Percentiles rank a stretch among this genome's conserved stretches.
Conservation (phyloP, 2,797 vertebrate genomes). For the Philypnodon macrostomus region DNA sequence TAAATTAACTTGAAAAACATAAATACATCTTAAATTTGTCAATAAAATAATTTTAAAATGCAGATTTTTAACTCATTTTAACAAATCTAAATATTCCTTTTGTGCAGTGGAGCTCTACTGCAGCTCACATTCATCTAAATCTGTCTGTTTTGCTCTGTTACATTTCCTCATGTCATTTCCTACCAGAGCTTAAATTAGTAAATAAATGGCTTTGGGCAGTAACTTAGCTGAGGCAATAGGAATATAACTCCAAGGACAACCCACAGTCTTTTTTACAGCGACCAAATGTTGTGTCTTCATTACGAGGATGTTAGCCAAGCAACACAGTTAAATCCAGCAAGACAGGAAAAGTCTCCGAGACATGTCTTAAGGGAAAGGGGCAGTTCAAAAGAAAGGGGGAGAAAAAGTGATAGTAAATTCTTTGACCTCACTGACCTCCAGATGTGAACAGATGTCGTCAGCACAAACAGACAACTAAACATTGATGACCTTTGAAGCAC, state of each 20-base stretch:
- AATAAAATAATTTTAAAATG: no score
- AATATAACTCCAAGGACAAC: conserved; percentile 42
- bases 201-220: conserved; percentile 59
- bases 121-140: no score
- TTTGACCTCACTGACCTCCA: conserved; percentile 42
- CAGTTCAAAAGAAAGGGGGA: conserved; percentile 42
- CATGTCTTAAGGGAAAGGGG: conserved; percentile 42
- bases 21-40: no score
- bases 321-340: conserved; percentile 18
- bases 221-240: conserved; percentile 34
- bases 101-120: no score
- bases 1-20: no score
- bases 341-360: conserved; percentile 29
- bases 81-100: no score
- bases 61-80: no score
- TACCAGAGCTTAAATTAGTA: conserved; percentile 50
- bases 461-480: conserved; percentile 30
- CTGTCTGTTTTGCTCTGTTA: no score
- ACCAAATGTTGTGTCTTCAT: conserved; percentile 45
- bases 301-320: conserved; percentile 26
- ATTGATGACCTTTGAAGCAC: conserved; percentile 30
- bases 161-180: conserved; percentile 44
- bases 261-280: conserved; percentile 37
- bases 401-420: conserved; percentile 47
- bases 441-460: conserved; percentile 51